These are phyloP conservation scores for Paelopatides confundens DNA, from an alignment of 53 echinoderm and acorn worm genomes.

Conservation along the genomic window DNA sequence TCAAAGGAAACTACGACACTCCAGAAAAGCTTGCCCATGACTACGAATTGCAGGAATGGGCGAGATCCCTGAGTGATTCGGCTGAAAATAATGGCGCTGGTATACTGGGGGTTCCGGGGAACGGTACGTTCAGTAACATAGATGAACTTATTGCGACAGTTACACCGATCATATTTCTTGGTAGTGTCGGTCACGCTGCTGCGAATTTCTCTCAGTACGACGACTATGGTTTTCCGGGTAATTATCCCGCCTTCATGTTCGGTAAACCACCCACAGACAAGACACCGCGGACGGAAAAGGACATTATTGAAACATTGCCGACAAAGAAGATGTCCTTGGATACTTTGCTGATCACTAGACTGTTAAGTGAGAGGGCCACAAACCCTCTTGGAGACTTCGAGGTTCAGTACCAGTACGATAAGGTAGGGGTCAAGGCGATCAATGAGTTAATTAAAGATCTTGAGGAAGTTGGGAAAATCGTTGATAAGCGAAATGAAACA, in stretches of 20 bases:
- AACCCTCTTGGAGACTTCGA: slow-evolving; percentile 79
- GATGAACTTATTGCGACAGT: slow-evolving; percentile 70
- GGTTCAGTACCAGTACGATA: slow-evolving; percentile 73
- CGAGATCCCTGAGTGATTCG: slow-evolving; percentile 19
- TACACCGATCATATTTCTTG: slow-evolving; percentile 79
- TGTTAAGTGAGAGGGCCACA: slow-evolving; percentile 82
- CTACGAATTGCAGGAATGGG: slow-evolving; percentile 79
- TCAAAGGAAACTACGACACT: slow-evolving; percentile 81
- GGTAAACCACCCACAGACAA: slow-evolving; percentile 75
- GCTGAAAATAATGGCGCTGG: slow-evolving; percentile 42
- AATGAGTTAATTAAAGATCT: slow-evolving; percentile 60
- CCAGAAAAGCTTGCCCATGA: slow-evolving; percentile 67
- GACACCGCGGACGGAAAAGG: slow-evolving; percentile 64
- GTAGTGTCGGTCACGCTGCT: slow-evolving; percentile 80
- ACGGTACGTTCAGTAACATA: slow-evolving; percentile 66
- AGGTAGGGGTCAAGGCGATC: slow-evolving; percentile 61
- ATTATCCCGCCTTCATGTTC: slow-evolving; percentile 69
- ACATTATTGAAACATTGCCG: slow-evolving; percentile 59
- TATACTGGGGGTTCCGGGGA: slow-evolving; percentile 72
- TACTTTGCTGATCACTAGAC: slow-evolving; percentile 69
- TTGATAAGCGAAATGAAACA: slow-evolving; percentile 52
- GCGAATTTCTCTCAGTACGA: slow-evolving; percentile 90
- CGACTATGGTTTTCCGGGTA: slow-evolving; percentile 86
- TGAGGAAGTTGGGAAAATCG: slow-evolving; percentile 51
- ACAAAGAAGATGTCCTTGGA: slow-evolving; percentile 69